These are phyloP conservation scores for Rhabdomys pumilio DNA, from an alignment of 2,797 vertebrate genomes.

Conservation along the genomic window DNA sequence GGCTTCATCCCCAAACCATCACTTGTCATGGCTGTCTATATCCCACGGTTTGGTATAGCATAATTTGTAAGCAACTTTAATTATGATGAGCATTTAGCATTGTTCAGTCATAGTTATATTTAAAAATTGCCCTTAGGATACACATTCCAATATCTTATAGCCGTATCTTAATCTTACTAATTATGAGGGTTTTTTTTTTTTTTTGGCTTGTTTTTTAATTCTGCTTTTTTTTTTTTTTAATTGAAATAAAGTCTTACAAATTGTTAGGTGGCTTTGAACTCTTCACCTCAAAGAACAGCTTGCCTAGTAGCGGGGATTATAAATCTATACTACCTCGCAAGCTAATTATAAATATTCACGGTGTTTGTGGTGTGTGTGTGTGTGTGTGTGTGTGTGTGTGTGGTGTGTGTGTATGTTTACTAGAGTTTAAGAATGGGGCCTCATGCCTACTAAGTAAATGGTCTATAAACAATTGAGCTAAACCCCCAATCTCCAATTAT, in stretches of 20 bases:
- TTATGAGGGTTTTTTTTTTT: not conserved
- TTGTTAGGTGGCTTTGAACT: not conserved
- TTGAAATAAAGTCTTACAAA: not conserved
- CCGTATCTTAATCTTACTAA: constrained; percentile 15
- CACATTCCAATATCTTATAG: constrained; percentile 29
- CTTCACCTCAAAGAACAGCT: not conserved
- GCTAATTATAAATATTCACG: not conserved
- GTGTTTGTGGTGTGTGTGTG: not conserved
- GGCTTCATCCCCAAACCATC: not conserved
- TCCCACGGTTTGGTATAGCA: not conserved
- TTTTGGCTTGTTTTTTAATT: not conserved
- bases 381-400: not conserved
- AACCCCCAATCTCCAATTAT: not conserved
- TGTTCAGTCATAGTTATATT: constrained; percentile 33
- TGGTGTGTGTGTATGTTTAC: not conserved
- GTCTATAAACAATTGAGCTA: not conserved
- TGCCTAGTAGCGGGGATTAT: not conserved
- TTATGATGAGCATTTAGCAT: not conserved
- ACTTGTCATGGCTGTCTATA: not conserved
- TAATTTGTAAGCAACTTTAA: constrained; percentile 8
- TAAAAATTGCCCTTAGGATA: constrained; percentile 40
- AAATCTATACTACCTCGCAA: too few species aligned
- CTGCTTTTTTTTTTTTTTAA: not conserved
- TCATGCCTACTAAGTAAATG: not conserved
- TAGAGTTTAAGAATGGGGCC: not conserved